Evolutionary conservation across 1,140 invertebrate genomes (phyloP).

Genomic region (Brachionus paranguensis): DNA sequence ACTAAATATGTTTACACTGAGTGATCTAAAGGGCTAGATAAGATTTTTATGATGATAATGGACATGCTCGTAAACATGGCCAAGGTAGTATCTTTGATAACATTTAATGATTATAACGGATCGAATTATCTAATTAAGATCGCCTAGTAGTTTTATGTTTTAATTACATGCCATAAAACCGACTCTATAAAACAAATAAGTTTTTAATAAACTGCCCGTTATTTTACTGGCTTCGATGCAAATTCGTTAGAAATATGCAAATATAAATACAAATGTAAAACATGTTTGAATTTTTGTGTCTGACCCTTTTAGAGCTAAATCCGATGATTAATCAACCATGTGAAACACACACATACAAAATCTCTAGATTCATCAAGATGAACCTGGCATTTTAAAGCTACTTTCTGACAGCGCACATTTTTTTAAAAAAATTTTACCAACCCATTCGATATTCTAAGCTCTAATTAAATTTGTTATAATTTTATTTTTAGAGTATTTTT

Average conservation of each 20-base stretch:
- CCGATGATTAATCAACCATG: too few relatives aligned
- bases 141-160: not conserved
- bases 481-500: too few relatives aligned
- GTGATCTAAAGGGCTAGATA: not conserved
- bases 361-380: too few relatives aligned
- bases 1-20: not conserved
- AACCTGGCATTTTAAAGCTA: too few relatives aligned
- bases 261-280: not conserved
- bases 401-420: too few relatives aligned
- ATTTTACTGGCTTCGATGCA: not conserved
- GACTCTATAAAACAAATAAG: slow-evolving; percentile 26
- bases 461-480: too few relatives aligned
- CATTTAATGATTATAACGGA: slow-evolving; percentile 8
- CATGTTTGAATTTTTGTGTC: too few relatives aligned
- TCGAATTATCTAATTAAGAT: not conserved
- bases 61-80: not conserved
- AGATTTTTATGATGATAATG: not conserved
- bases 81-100: not conserved
- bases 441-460: too few relatives aligned
- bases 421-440: too few relatives aligned
- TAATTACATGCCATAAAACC: slow-evolving; percentile 21
- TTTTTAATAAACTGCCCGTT: slow-evolving; percentile 12
- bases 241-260: not conserved
- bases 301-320: too few relatives aligned
- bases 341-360: too few relatives aligned